These are phyloP conservation scores for Enteromius fasciolatus DNA, from an alignment of 2,797 vertebrate genomes.

Conservation along the genomic window DNA sequence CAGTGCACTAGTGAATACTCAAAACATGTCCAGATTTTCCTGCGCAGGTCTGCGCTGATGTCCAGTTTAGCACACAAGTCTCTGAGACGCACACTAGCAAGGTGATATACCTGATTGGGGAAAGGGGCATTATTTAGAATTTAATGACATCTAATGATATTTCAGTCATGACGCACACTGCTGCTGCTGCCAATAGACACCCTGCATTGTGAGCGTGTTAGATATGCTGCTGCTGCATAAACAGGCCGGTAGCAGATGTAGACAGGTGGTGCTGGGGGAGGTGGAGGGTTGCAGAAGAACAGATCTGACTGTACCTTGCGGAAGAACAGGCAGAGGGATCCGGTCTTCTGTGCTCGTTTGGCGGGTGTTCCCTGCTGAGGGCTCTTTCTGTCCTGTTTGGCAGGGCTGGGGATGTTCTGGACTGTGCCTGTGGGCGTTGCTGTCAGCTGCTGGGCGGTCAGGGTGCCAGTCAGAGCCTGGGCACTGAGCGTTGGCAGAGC, in stretches of 20 bases:
- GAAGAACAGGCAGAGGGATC: slow-evolving; percentile 93
- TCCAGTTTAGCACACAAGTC: slow-evolving; percentile 92
- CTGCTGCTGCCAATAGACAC: neutral
- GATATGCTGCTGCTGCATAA: neutral
- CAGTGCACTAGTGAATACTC: slow-evolving; percentile 90
- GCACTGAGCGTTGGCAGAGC: slow-evolving; percentile 77
- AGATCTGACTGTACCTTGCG: slow-evolving; percentile 82
- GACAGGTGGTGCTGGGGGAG: neutral
- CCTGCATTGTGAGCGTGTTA: neutral
- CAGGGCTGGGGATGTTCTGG: slow-evolving; percentile 72
- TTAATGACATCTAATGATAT: neutral
- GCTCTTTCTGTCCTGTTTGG: slow-evolving; percentile 70
- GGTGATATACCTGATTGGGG: slow-evolving; percentile 87
- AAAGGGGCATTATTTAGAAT: neutral
- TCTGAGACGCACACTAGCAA: slow-evolving; percentile 92
- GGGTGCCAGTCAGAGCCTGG: slow-evolving; percentile 78
- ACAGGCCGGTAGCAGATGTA: neutral
- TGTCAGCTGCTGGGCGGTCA: slow-evolving; percentile 76
- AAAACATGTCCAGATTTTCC: slow-evolving; percentile 96
- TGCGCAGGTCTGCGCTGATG: slow-evolving; percentile 86
- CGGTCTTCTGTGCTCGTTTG: slow-evolving; percentile 81
- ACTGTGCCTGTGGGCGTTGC: slow-evolving; percentile 58
- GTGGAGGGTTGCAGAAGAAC: neutral
- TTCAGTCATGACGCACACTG: neutral
- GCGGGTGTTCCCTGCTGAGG: slow-evolving; percentile 62